These are phyloP conservation scores for Chaetodon auriga DNA, from an alignment of 2,113 vertebrate species.

Conservation along the genomic window DNA sequence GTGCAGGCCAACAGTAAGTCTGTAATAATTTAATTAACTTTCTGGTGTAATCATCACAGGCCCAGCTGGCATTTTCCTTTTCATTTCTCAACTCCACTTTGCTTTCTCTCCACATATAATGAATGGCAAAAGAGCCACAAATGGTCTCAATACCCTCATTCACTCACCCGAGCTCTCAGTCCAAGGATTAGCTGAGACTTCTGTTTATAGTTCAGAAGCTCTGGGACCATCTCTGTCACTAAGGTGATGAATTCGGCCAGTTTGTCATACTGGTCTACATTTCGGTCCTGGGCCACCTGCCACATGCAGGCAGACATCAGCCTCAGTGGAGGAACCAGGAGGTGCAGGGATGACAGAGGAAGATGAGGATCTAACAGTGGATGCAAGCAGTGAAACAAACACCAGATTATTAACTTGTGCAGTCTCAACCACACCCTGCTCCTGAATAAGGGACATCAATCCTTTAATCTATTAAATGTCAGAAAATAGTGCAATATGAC, in stretches of 20 bases:
- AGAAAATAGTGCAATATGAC: neutral
- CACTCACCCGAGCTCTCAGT: conserved; percentile 21
- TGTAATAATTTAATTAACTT: no score
- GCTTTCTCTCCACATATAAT: neutral
- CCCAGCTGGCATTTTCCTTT: no score
- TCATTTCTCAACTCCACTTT: neutral
- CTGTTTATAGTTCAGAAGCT: conserved; percentile 26
- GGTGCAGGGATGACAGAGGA: conserved; percentile 20
- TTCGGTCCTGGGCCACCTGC: conserved; percentile 33
- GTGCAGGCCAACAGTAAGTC: no score
- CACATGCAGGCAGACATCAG: conserved; percentile 38
- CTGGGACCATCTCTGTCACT: conserved; percentile 30
- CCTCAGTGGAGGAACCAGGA: conserved; percentile 30
- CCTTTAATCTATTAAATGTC: neutral
- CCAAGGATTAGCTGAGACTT: conserved; percentile 24
- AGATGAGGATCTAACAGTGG: conserved; percentile 1
- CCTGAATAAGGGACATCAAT: neutral
- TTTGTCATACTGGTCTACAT: conserved; percentile 25
- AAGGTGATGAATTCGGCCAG: conserved; percentile 16
- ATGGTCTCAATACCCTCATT: neutral
- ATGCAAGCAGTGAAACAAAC: neutral
- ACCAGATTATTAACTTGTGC: neutral
- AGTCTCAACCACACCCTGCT: neutral
- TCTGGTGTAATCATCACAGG: no score
- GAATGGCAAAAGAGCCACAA: neutral